Evolutionary conservation across 2,113 vertebrate species (phyloP).

Genomic region (Urocitellus parryii): DNA sequence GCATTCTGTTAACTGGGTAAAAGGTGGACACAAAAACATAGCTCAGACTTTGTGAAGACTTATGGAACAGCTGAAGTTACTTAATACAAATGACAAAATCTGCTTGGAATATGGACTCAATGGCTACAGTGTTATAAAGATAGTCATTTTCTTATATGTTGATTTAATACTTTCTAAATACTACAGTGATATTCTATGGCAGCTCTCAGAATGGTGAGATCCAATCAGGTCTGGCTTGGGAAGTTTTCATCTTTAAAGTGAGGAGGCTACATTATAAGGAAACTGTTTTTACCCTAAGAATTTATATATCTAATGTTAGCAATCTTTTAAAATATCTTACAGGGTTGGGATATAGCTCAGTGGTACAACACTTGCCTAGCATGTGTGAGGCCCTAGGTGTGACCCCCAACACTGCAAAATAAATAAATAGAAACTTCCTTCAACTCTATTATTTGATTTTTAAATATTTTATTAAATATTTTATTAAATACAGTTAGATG

Average conservation of each 20-base stretch:
- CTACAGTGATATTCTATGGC: neutral
- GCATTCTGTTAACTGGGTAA: constrained; percentile 78
- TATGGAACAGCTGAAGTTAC: constrained; percentile 55
- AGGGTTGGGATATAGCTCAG: neutral
- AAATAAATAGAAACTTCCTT: neutral
- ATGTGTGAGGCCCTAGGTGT: neutral
- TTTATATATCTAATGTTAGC: constrained; percentile 1
- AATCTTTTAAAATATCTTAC: constrained; percentile 28
- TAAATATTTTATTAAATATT: too few relatives aligned
- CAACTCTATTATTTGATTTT: neutral
- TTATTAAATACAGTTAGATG: too few relatives aligned
- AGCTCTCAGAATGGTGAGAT: constrained; percentile 14
- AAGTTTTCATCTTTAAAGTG: constrained; percentile 52
- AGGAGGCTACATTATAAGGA: neutral
- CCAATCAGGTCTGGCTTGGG: neutral
- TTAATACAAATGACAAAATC: constrained; percentile 70
- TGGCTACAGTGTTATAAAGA: neutral
- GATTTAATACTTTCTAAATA: constrained; percentile 19
- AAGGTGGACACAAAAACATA: constrained; percentile 74
- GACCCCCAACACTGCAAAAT: neutral
- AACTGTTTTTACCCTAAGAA: constrained; percentile 31
- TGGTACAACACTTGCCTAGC: neutral
- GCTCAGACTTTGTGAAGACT: constrained; percentile 64
- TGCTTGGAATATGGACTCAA: constrained; percentile 51
- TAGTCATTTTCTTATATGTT: neutral